These are phyloP conservation scores for Paradoxurus hermaphroditus DNA, from an alignment of 2,113 vertebrate species.

Conservation along the genomic window DNA sequence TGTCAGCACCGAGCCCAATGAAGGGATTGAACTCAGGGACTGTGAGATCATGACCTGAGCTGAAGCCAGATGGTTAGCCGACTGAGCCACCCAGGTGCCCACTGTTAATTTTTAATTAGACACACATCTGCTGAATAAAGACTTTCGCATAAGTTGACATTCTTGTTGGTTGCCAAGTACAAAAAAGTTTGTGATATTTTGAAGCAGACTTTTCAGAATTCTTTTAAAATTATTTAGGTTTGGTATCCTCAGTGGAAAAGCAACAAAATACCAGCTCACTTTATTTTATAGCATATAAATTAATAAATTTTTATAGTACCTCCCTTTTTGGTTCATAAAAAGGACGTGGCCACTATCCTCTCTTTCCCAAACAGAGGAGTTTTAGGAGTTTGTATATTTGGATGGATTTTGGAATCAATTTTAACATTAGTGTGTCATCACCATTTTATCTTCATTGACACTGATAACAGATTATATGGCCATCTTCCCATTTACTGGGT, in stretches of 20 bases:
- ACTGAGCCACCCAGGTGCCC: no score
- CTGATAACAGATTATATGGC: neutral
- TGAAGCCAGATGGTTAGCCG: no score
- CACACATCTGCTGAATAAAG: slow-evolving; percentile 9
- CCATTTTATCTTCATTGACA: neutral
- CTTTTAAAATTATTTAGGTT: neutral
- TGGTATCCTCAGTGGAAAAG: neutral
- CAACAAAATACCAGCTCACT: neutral
- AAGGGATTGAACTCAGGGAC: no score
- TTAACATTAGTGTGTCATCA: neutral
- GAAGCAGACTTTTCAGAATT: neutral
- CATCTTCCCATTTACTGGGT: neutral
- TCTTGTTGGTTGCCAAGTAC: neutral
- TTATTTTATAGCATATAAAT: neutral
- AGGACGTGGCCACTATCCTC: neutral
- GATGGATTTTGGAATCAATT: neutral
- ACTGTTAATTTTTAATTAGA: slow-evolving; percentile 19
- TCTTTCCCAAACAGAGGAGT: neutral
- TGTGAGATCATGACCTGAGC: no score
- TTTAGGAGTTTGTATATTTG: neutral
- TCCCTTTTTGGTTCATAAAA: neutral
- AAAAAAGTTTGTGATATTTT: neutral
- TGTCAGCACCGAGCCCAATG: no score
- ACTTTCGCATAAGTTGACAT: neutral
- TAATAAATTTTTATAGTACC: neutral